Evolutionary conservation across 2,113 vertebrate species (phyloP), one percentile per base, ranked within the genome.

Genomic region (Epinephelus fuscoguttatus): DNA sequence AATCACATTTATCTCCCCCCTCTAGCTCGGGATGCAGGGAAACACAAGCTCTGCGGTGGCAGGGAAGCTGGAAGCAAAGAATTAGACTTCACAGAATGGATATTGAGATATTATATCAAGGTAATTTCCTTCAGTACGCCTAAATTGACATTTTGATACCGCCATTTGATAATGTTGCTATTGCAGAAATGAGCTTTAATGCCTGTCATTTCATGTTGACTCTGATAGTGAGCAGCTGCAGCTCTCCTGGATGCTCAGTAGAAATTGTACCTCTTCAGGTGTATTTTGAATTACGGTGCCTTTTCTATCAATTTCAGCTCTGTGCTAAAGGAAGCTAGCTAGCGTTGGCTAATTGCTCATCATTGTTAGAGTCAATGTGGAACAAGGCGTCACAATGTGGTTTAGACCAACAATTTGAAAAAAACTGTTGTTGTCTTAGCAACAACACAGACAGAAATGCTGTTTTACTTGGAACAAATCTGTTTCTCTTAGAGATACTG

Each of bases 1-100:
- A 98, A 98, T 98, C 97, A 98, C 97, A 99, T 99, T 98, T 98
- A 98, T 98, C 97, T 97, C 77, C 81, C 70, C 60, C 78, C 69
- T 77, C 78, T 71, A 67, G 79, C 84, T 84, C 10, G 6, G 85
- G 64, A 87, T 63, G 56, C 42, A 21, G 57, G 47, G 73, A 78
- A 80, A 89, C 70, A 86, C 73, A 74, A 75, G 84, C 81, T 69
- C 61, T 45, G 82, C 68, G 49, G 71, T 70, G 70, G 49, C 75
- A 62, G 75, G 83, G 80, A 80, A 59, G 25, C 73, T 60, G 63
- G 64, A 53, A 75, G 80, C 33, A 79, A 74, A 81, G 74, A 82
- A 68, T 55, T 52, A 80, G 66, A 82, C 27, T 25, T 69, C 61
- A 78, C 59, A 71, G 78, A 57, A 33, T 71, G 27, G 37, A 74